phyloP scores from a whole-genome alignment of 1,140 invertebrate genomes.

The Nephila pilipes region DNA sequence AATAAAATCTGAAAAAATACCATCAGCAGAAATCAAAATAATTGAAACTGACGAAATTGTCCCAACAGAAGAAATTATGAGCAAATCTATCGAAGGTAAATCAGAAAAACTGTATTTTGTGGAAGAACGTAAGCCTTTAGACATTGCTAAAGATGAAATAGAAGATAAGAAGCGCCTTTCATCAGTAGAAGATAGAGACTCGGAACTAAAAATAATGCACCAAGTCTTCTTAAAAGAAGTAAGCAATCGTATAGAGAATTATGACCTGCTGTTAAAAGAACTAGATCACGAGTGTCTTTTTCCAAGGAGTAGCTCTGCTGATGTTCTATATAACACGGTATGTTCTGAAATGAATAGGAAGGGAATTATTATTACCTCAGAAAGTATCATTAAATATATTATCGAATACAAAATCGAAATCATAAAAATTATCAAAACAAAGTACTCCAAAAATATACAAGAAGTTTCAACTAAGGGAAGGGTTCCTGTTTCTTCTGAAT shows the following conservation, averaged over 20 bases:
- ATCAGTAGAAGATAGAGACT: conserved; percentile 35
- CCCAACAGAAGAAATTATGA: not conserved
- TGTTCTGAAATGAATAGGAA: conserved; percentile 10
- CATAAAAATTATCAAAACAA: conserved; percentile 56
- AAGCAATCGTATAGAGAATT: conserved; percentile 66
- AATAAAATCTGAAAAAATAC: conserved; percentile 15
- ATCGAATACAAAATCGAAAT: conserved; percentile 60
- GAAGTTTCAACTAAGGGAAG: not conserved
- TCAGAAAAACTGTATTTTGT: not conserved
- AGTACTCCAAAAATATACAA: conserved; percentile 15
- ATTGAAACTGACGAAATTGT: not conserved
- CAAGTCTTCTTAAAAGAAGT: not conserved
- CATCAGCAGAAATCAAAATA: not conserved
- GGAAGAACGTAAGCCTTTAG: not conserved
- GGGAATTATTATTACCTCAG: not conserved
- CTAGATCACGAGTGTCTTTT: not conserved
- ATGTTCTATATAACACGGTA: conserved; percentile 8
- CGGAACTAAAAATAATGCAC: conserved; percentile 8
- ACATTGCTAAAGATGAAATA: not conserved
- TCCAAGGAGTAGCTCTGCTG: not conserved
- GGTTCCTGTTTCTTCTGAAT: not conserved
- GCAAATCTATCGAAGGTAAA: too few relatives aligned
- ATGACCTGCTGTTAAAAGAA: conserved; percentile 68
- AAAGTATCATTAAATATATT: conserved; percentile 35
- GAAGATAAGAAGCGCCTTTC: not conserved